Percentiles rank a stretch among this genome's conserved stretches.
phyloP scores from a whole-genome alignment of 2,113 vertebrate genomes.

The Ibidorhyncha struthersii region DNA sequence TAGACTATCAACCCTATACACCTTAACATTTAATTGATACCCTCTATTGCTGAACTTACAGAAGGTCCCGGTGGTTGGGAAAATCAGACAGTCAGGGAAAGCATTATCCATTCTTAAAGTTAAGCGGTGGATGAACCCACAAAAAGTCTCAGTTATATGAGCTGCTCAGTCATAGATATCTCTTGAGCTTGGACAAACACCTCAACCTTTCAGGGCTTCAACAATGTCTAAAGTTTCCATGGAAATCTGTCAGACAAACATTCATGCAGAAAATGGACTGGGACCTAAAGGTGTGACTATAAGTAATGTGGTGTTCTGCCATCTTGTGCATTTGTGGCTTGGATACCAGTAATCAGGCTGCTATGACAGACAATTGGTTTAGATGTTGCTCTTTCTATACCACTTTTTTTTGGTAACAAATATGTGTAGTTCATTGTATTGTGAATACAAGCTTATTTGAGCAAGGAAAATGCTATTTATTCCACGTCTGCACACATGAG shows the following conservation, averaged over 20 bases:
- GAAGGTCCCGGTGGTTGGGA: neutral
- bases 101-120: neutral
- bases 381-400: neutral
- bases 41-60: neutral
- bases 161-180: neutral
- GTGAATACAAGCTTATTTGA: neutral
- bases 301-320: neutral
- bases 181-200: neutral
- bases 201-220: neutral
- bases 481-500: neutral
- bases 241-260: neutral
- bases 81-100: neutral
- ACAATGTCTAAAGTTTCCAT: neutral
- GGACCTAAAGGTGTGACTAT: neutral
- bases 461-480: neutral
- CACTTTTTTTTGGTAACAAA: neutral
- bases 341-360: neutral
- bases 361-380: neutral
- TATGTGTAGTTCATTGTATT: neutral
- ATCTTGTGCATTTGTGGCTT: neutral
- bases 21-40: neutral
- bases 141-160: neutral
- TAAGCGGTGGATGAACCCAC: neutral
- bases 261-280: neutral
- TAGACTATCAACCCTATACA: neutral